Evolutionary conservation across 2,888 invertebrate genomes (phyloP).

Genomic region (Lasioglossum villosulum): DNA sequence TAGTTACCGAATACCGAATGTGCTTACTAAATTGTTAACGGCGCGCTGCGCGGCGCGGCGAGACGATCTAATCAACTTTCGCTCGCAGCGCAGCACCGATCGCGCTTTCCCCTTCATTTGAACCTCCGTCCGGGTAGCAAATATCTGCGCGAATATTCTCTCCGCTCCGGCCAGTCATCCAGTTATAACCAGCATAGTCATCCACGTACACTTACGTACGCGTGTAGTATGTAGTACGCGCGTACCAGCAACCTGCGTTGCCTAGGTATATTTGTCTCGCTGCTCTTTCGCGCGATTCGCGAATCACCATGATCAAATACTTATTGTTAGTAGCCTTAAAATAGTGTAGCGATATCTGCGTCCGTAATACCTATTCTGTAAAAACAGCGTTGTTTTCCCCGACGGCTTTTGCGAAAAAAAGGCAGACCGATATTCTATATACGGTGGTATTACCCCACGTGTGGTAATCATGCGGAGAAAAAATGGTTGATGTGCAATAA

Average conservation of each 20-base stretch:
- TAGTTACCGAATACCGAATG: too few relatives aligned
- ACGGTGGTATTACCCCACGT: background rate
- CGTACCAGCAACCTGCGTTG: conserved; percentile 9
- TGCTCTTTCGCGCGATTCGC: conserved; percentile 6
- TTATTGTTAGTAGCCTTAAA: conserved; percentile 20
- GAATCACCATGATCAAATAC: too few relatives aligned
- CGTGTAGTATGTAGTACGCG: too few relatives aligned
- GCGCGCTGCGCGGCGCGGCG: background rate
- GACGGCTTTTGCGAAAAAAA: background rate
- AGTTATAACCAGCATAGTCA: conserved; percentile 11
- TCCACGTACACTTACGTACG: too few relatives aligned
- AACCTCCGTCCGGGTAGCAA: background rate
- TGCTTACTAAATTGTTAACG: too few relatives aligned
- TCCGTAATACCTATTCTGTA: background rate
- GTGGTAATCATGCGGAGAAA: background rate
- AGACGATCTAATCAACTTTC: background rate
- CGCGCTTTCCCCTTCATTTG: background rate
- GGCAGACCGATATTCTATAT: background rate
- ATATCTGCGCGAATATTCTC: conserved; percentile 13
- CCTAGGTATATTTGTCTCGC: conserved; percentile 16
- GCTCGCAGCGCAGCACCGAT: background rate
- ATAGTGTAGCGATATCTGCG: background rate
- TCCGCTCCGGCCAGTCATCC: background rate
- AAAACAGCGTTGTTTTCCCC: background rate
- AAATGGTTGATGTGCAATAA: background rate